Evolutionary conservation across 2,888 invertebrate genomes (phyloP), one percentile per base, ranked within the genome.

Genomic region (Trichopoda pennipes): DNA sequence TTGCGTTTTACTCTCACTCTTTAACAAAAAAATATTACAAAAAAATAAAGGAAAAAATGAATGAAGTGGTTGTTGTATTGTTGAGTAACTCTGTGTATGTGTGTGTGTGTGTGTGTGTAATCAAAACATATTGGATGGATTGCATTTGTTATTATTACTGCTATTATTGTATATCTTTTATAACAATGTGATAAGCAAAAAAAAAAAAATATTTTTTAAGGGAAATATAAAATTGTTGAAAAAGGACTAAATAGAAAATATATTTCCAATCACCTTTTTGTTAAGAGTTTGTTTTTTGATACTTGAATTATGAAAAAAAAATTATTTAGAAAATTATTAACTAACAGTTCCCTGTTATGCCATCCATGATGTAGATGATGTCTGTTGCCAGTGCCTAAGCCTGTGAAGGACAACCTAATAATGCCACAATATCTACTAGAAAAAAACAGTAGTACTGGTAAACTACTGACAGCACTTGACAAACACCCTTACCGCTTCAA

Each of bases 251-350:
- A 64, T 58, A 21, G 70, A 56, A 78, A 78, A 70, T 63, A 70
- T 78, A 79, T 82, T 82, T 82, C 75, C 82, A 82, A 82, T 82
- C 82, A 82, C 82, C 75, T 75, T 66, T 68, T 82, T 81, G 81
- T 82, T 78, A 32, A 60, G 32, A 70, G 53, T 47, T 64, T 58
- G 32, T 51, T 49, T 56, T 17, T 60, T 56, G 60, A 56, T 77
- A 56, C 77, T 74, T 69, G 78, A 75, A 51, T 75, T 75, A 60
- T 66, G 55, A 63, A 75, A 73, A 75, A 73, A 56, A 28, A 3
- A 28, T 28, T 28, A 28, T 61, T 68, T 38, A 23, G 7, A 55
- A 38, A 69, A 64, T 69, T 78, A 73, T 77, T 69, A 73, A 77
- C 77, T 68, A 77, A 68, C 70, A 51, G 56, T 74, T 69, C 55